Base-by-base conservation (phyloP, 2,113 vertebrate genomes). In the Chloebia gouldiae region DNA sequence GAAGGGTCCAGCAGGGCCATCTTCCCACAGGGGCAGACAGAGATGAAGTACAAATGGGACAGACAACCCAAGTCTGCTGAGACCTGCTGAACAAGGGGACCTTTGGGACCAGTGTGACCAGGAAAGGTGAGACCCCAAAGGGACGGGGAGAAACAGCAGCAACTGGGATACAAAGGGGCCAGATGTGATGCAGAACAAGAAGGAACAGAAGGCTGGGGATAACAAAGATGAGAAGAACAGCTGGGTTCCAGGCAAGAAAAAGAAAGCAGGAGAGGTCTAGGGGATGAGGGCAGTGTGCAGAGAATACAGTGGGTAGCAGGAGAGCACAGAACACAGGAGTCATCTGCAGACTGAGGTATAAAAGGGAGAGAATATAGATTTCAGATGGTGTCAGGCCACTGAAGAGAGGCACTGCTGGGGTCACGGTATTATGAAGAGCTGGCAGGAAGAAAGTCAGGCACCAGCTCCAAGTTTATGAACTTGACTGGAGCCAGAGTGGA, bases 221-320 rank as follows among this genome's bases (percentile, higher is more conserved):
- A 95, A 94, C 90, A 85, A 95, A 96, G 72, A 85, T 39, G 11
- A 88, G 63, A 24, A 81, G 80, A 92, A 92, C 65, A 91, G 93
- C 81, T 91, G 95, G 82, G 81, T 78, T 69, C 49, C 49, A 63
- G 73, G 60, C 28, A 92, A 81, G 57, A 25, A 84, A 89, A 93
- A 64, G 1, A 64, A 81, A 84, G 61, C 3, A 14, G 81, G 51
- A 92, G 86, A 88, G 87, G 59, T 33, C 15, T 40, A 61, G 53
- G 70, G 53, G 31, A 79, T 68, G 81, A 89, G 81, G 84, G 56
- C 1, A 1, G 70, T 6, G 28, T 33, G 20, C 79, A 92, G 81
- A 86, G 64, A 77, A 83, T 22, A 15, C 16, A 19, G 31, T 1
- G 3, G 91, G 77, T 16, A 71, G 42, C 72, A 57, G 82, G 49